phyloP scores from a whole-genome alignment of 2,888 invertebrate genomes.

The Osmoderma eremita region DNA sequence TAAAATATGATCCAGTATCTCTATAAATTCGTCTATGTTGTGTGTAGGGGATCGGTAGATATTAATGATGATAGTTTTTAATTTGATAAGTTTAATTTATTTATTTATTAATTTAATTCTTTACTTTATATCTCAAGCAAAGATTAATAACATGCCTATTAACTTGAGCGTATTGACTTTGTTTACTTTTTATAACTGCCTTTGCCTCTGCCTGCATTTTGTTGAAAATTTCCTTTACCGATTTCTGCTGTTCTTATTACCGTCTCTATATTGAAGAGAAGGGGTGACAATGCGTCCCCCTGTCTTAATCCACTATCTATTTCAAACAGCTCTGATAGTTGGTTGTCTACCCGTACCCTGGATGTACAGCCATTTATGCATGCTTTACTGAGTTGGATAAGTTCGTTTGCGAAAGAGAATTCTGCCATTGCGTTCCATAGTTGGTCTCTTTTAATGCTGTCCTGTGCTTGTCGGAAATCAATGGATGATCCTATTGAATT shows the following conservation, averaged over 20 bases:
- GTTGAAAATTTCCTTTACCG: too few species aligned
- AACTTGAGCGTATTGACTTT: too few species aligned
- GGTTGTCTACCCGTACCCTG: background rate
- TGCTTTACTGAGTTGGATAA: background rate
- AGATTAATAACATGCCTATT: too few species aligned
- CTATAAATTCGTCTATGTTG: background rate
- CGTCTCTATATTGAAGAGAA: background rate
- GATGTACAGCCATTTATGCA: background rate
- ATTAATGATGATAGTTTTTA: too few species aligned
- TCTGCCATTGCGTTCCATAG: background rate
- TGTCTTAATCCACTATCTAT: background rate
- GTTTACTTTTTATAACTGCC: too few species aligned
- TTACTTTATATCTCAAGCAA: too few species aligned
- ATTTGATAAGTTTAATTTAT: too few species aligned
- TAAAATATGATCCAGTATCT: background rate
- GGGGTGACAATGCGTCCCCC: background rate
- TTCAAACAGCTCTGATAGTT: background rate
- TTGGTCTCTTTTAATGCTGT: background rate
- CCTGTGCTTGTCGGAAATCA: too few species aligned
- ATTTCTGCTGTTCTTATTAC: background rate
- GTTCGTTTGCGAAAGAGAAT: background rate
- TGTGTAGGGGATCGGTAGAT: background rate
- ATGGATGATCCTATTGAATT: background rate
- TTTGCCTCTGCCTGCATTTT: too few species aligned
- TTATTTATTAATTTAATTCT: too few species aligned